Evolutionary conservation across 2,797 vertebrate species (phyloP).

Genomic region (Gymnothorax reevesii): DNA sequence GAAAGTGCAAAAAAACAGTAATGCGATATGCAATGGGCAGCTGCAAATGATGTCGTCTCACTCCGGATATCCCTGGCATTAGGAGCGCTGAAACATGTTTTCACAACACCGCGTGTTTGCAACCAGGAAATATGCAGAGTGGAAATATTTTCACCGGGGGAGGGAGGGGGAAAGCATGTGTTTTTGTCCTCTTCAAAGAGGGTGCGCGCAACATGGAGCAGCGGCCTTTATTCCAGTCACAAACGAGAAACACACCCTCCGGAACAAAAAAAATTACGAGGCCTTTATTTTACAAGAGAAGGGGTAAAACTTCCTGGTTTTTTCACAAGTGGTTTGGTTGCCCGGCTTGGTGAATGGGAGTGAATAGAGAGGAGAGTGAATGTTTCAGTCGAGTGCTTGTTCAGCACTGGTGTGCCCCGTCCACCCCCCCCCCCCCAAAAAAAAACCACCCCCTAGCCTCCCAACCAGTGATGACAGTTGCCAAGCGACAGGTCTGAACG

Average conservation of each 20-base stretch:
- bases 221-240: background rate
- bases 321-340: constrained; percentile 24
- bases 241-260: constrained; percentile 18
- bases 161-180: background rate
- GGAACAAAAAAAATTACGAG: constrained; percentile 9
- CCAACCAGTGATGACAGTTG: constrained; percentile 41
- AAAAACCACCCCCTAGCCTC: background rate
- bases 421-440: constrained; percentile 29
- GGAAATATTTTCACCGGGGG: constrained; percentile 12
- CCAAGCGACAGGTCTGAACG: constrained; percentile 40
- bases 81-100: constrained; percentile 11
- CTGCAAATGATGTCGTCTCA: constrained; percentile 19
- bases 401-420: constrained; percentile 23
- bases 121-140: constrained; percentile 20
- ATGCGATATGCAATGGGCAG: constrained; percentile 4
- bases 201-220: background rate
- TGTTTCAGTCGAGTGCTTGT: constrained; percentile 32
- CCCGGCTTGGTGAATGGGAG: background rate
- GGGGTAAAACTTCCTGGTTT: constrained; percentile 29
- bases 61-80: constrained; percentile 19
- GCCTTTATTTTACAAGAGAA: constrained; percentile 31
- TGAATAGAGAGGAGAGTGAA: constrained; percentile 15
- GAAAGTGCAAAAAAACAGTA: background rate
- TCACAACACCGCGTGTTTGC: constrained; percentile 29
- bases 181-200: constrained; percentile 9